Evolutionary conservation across 2,888 invertebrate species (phyloP).

Genomic region (Quadriops clusia): DNA sequence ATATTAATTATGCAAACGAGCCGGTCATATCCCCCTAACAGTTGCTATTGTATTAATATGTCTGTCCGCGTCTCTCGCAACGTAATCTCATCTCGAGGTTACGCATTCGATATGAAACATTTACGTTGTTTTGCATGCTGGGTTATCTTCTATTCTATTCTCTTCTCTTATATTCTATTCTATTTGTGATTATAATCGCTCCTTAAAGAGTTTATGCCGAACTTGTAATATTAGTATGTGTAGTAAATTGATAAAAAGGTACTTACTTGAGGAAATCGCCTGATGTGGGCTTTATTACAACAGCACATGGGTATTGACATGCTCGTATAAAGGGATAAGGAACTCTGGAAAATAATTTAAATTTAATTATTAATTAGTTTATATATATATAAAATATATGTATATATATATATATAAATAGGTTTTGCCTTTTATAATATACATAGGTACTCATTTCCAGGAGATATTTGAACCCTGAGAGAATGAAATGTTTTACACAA

Average conservation of each 20-base stretch:
- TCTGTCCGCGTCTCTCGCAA: too few species aligned
- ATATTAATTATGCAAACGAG: too few species aligned
- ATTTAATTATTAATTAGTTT: too few species aligned
- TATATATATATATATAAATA: slow-evolving; percentile 2
- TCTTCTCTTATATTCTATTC: too few species aligned
- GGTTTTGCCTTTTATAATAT: neutral
- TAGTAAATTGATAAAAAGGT: slow-evolving; percentile 6
- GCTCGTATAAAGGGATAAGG: slow-evolving; percentile 82
- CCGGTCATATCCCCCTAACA: too few species aligned
- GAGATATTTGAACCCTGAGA: too few species aligned
- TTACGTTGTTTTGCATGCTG: too few species aligned
- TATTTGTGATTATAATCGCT: neutral
- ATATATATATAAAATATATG: slow-evolving; percentile 1
- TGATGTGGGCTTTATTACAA: slow-evolving; percentile 76
- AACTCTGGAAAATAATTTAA: slow-evolving; percentile 43
- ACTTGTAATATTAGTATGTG: slow-evolving; percentile 3
- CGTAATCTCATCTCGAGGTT: too few species aligned
- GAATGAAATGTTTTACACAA: too few species aligned
- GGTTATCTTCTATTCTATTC: too few species aligned
- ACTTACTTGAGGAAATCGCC: slow-evolving; percentile 81
- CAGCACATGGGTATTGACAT: slow-evolving; percentile 63
- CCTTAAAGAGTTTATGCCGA: neutral
- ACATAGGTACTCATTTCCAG: slow-evolving; percentile 1
- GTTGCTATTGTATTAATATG: too few species aligned
- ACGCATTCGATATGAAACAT: too few species aligned